Evolutionary conservation across 2,113 vertebrate genomes (phyloP).

Genomic region (Ornithorhynchus anatinus): DNA sequence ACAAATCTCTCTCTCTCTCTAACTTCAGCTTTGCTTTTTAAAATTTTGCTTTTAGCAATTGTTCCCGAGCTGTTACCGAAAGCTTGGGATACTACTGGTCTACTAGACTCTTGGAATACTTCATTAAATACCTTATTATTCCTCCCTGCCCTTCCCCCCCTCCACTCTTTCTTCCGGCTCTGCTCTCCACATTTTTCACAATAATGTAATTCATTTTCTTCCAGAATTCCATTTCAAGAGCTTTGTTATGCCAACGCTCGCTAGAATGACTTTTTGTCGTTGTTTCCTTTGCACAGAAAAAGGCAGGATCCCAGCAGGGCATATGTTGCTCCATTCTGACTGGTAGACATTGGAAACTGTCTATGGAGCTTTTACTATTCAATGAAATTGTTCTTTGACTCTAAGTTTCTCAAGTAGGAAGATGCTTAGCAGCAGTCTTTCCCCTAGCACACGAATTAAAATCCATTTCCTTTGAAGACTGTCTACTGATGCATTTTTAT

Average conservation of each 20-base stretch:
- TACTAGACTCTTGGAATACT: not conserved
- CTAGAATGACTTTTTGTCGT: not conserved
- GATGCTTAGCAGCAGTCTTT: constrained; percentile 19
- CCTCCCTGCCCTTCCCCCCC: not conserved
- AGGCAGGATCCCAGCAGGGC: not conserved
- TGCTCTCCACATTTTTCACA: not conserved
- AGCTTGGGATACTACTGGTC: no score
- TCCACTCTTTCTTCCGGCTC: constrained; percentile 2
- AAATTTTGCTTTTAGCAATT: no score
- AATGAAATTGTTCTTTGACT: constrained; percentile 48
- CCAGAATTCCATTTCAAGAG: constrained; percentile 1
- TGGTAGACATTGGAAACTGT: constrained; percentile 1
- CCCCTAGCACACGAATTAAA: constrained; percentile 22
- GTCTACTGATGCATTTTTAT: constrained; percentile 50
- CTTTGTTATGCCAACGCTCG: not conserved
- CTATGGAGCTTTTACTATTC: constrained; percentile 18
- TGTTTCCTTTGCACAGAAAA: constrained; percentile 9
- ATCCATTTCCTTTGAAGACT: constrained; percentile 24
- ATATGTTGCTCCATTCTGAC: not conserved
- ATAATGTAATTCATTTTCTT: constrained; percentile 28
- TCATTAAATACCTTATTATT: not conserved
- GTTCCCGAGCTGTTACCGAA: no score
- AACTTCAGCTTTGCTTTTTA: no score
- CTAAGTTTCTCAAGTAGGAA: constrained; percentile 36
- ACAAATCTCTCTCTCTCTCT: no score